Base-by-base conservation (phyloP, 2,888 invertebrate species). In the Ferrisia virgata region DNA sequence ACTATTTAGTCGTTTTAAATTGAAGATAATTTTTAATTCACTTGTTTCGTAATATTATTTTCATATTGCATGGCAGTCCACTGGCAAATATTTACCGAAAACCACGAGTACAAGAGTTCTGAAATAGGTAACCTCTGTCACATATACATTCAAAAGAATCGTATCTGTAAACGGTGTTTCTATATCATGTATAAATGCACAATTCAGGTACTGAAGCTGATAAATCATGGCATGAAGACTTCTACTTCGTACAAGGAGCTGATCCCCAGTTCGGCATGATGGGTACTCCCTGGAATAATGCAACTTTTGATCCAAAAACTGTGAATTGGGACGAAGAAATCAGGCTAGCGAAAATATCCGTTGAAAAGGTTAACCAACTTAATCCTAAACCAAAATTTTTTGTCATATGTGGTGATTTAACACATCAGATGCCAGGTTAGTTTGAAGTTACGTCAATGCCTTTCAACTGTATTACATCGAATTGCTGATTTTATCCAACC, bases 391-490 rank as follows among this genome's bases (percentile, higher is more conserved):
- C 90, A n/a, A 87, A 87, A 79, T 90, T 90, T 86, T 88, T 90
- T 85, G 87, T 90, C 13, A 88, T 90, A 25, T 90, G 90, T 87
- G 91, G 91, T 0, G 91, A 91, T 86, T 87, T 91, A 85, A 87
- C 90, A 36, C 88, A 91, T 87, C 90, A 90, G 22, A 88, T 88
- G 86, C 90, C 90, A 22, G 88, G 89, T 87, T 86, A 86, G 86
- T 84, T 22, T 9, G 22, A 53, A 36, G 2, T 22, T 13, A 47
- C 3, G 22, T 47, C 22, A 22, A n/a, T n/a, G n/a, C 22, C 22
- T 47, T n/a, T 43, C n/a, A 9, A 53, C 9, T n/a, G n/a, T n/a
- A n/a, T n/a, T n/a, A n/a, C n/a, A n/a, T n/a, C n/a, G n/a, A n/a
- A n/a, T n/a, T n/a, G 18, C 13, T 31, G 33, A 72, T 5, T 22